Conservation (phyloP, 2,113 vertebrate species). For the Pygoscelis antarcticus region DNA sequence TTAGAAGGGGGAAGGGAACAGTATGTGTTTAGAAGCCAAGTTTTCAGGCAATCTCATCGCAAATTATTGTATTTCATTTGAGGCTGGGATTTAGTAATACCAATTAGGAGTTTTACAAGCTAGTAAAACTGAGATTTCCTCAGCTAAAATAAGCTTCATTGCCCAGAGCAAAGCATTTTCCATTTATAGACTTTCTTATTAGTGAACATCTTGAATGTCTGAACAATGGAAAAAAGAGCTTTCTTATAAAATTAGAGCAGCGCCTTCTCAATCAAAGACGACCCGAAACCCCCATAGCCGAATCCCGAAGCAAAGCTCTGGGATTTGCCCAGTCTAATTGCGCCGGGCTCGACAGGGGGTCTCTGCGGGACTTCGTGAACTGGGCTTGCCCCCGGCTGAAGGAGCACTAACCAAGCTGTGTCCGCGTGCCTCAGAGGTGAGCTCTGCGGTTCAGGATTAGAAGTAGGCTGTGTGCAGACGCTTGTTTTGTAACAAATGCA, state of each 20-base stretch:
- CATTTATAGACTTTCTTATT: neutral
- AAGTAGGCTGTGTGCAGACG: neutral
- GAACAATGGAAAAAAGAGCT: neutral
- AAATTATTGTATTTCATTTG: slow-evolving; percentile 8
- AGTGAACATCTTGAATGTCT: neutral
- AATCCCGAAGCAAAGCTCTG: neutral
- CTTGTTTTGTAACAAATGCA: neutral
- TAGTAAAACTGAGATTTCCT: slow-evolving; percentile 6
- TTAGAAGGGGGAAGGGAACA: neutral
- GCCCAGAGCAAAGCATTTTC: slow-evolving; percentile 14
- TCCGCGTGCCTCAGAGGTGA: neutral
- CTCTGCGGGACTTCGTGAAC: neutral
- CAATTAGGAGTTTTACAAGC: slow-evolving; percentile 37
- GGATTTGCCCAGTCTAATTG: neutral
- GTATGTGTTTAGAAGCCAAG: neutral
- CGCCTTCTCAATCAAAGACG: neutral
- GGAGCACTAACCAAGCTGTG: accelerated
- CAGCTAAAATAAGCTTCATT: slow-evolving; percentile 10
- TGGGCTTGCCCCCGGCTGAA: neutral
- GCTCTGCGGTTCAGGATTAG: neutral
- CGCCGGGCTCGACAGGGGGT: accelerated
- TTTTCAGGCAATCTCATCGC: neutral
- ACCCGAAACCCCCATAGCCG: neutral
- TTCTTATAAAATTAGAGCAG: neutral
- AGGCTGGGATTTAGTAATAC: slow-evolving; percentile 3